Base-by-base conservation (phyloP, 2,888 invertebrate genomes). In the Philonicus albiceps region DNA sequence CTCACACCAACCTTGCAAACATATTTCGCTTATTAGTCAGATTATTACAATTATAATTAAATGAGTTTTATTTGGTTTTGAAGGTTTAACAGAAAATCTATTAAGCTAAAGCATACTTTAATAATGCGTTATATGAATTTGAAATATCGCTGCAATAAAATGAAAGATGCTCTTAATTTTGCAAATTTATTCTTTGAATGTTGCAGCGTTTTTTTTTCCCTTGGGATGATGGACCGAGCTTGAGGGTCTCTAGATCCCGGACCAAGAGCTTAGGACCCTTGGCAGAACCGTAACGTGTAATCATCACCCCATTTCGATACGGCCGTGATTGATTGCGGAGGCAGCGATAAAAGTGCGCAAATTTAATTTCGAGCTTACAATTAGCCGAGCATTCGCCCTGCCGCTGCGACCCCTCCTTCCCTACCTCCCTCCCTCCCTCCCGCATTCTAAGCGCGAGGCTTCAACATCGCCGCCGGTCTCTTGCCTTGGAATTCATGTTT, bases 401-500 rank as follows among this genome's bases (percentile, higher is more conserved):
- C 11, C n/a, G n/a, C n/a, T n/a, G n/a, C n/a, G n/a, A n/a, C n/a
- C n/a, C 37, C 34, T 2, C 37, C 6, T 1, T 6, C 8, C 8
- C 4, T 11, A 1, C 55, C 55, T n/a, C n/a, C 37, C 34, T 2
- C 37, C 6, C 2, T 6, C 8, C 8, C 4, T 11, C 8, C 55
- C 55, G n/a, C 43, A n/a, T n/a, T n/a, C n/a, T 80, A n/a, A 13
- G 11, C 40, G 27, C 49, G 27, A 6, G 27, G 43, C 43, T 1
- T 49, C 8, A 31, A 1, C 34, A 73, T 1, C 34, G 31, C 74
- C 37, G 31, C 34, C 74, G 31, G 16, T 16, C n/a, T 73, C 84
- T 84, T 30, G 43, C 37, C 84, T 84, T 76, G 75, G 85, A 85
- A 85, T 85, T 85, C 75, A 85, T 85, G 85, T 85, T 85, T 85